Evolutionary conservation across 2,888 invertebrate species (phyloP).

Genomic region (Andrena minutula): DNA sequence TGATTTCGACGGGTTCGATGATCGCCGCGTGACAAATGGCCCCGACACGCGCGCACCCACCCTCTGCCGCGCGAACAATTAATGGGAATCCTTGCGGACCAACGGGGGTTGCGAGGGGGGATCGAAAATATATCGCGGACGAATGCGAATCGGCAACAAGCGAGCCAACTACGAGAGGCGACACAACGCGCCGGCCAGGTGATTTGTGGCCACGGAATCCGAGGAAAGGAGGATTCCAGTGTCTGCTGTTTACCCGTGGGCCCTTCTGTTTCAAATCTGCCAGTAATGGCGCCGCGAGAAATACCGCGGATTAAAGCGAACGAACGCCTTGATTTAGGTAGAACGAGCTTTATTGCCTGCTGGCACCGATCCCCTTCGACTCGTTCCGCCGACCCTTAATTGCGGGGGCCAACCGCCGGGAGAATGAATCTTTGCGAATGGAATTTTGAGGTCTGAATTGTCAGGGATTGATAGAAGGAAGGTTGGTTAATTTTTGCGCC

Average conservation of each 20-base stretch:
- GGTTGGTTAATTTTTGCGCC: not conserved
- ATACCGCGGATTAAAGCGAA: slow-evolving; percentile 50
- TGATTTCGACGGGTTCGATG: slow-evolving; percentile 58
- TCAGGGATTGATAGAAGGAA: not conserved
- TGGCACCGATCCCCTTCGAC: slow-evolving; percentile 3
- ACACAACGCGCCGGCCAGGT: slow-evolving; percentile 7
- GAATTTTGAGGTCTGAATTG: slow-evolving; percentile 31
- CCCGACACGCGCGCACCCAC: slow-evolving; percentile 25
- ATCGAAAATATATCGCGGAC: slow-evolving; percentile 49
- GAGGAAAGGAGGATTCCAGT: slow-evolving; percentile 53
- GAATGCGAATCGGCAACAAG: slow-evolving; percentile 46
- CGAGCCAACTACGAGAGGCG: slow-evolving; percentile 1
- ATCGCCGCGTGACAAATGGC: slow-evolving; percentile 66
- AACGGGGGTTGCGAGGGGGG: not conserved
- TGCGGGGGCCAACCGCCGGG: slow-evolving; percentile 13
- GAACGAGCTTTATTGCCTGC: slow-evolving; percentile 37
- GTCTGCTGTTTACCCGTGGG: slow-evolving; percentile 27
- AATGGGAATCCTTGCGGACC: slow-evolving; percentile 64
- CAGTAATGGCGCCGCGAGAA: slow-evolving; percentile 20
- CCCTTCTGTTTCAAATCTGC: slow-evolving; percentile 50
- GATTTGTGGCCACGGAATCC: slow-evolving; percentile 48
- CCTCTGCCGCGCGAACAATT: slow-evolving; percentile 53
- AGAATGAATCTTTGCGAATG: slow-evolving; percentile 12
- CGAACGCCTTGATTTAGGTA: slow-evolving; percentile 44
- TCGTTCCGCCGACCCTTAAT: slow-evolving; percentile 18